Evolutionary conservation across 2,888 invertebrate species (phyloP).

Genomic region (Alsophila aescularia): DNA sequence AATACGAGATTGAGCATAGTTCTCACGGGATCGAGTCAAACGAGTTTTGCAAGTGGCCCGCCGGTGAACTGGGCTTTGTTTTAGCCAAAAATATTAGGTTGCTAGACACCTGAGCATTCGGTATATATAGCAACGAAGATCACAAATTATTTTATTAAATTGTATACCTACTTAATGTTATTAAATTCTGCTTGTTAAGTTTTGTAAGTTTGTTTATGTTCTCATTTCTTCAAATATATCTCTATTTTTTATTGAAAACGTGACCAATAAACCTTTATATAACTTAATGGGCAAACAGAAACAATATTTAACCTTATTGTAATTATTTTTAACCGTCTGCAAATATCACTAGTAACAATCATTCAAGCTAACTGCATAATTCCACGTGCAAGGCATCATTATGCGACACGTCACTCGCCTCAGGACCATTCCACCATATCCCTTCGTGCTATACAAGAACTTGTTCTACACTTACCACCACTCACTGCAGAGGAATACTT

Average conservation of each 20-base stretch:
- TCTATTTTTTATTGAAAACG: not conserved
- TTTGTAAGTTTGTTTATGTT: too few relatives aligned
- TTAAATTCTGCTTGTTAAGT: too few relatives aligned
- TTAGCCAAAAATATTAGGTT: slow-evolving; percentile 16
- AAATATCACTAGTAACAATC: slow-evolving; percentile 7
- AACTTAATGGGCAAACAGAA: not conserved
- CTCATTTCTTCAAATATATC: too few relatives aligned
- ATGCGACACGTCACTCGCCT: slow-evolving; percentile 33
- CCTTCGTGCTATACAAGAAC: slow-evolving; percentile 29
- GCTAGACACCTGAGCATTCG: slow-evolving; percentile 2
- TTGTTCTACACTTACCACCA: slow-evolving; percentile 23
- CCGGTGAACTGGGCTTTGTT: slow-evolving; percentile 25
- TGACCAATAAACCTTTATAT: not conserved
- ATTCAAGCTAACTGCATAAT: slow-evolving; percentile 25
- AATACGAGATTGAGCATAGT: slow-evolving; percentile 34
- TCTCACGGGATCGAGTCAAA: slow-evolving; percentile 35
- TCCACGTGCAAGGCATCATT: slow-evolving; percentile 31
- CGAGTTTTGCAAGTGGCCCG: slow-evolving; percentile 33
- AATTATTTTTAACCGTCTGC: not conserved
- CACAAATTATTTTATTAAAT: too few relatives aligned
- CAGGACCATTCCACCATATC: slow-evolving; percentile 34
- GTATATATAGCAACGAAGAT: not conserved
- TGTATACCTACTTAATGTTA: too few relatives aligned
- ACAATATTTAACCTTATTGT: not conserved
- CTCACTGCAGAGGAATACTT: not conserved